A percentile compares a stretch with the other conserved stretches of the same genome.
phyloP scores from a whole-genome alignment of 2,888 invertebrate species.

The Xanthorhoe spadicearia region DNA sequence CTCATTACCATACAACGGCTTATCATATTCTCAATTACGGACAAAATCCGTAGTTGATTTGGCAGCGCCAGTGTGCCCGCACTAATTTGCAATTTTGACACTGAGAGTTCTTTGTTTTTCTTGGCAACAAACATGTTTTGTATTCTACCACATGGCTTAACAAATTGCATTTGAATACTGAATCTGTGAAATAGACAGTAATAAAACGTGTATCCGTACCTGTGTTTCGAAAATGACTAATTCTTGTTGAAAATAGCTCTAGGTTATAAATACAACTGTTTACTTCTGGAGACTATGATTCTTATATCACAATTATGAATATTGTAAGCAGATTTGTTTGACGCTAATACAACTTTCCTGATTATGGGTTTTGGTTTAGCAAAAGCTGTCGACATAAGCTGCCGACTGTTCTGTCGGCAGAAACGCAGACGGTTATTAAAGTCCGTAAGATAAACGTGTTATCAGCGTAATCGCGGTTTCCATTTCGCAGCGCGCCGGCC shows the following conservation, averaged over 20 bases:
- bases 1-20: slow-evolving; percentile 49
- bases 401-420: slow-evolving; percentile 23
- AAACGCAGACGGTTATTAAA: slow-evolving; percentile 58
- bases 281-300: not conserved
- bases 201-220: slow-evolving; percentile 7
- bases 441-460: slow-evolving; percentile 64
- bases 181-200: slow-evolving; percentile 5
- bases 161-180: not conserved
- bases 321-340: not conserved
- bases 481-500: slow-evolving; percentile 74
- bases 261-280: slow-evolving; percentile 25
- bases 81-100: slow-evolving; percentile 36
- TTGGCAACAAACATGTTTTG: slow-evolving; percentile 6
- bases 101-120: slow-evolving; percentile 14
- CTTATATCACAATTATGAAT: not conserved
- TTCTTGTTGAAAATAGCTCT: slow-evolving; percentile 24
- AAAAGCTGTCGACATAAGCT: slow-evolving; percentile 16
- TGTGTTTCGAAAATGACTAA: slow-evolving; percentile 3
- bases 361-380: slow-evolving; percentile 4
- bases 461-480: slow-evolving; percentile 80
- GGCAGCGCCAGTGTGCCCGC: slow-evolving; percentile 32
- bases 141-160: slow-evolving; percentile 9
- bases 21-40: slow-evolving; percentile 46
- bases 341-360: not conserved
- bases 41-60: slow-evolving; percentile 30